Percentiles rank a stretch among this genome's conserved stretches.
phyloP scores from a whole-genome alignment of 2,113 vertebrate genomes.

The Microcebus jonahi region DNA sequence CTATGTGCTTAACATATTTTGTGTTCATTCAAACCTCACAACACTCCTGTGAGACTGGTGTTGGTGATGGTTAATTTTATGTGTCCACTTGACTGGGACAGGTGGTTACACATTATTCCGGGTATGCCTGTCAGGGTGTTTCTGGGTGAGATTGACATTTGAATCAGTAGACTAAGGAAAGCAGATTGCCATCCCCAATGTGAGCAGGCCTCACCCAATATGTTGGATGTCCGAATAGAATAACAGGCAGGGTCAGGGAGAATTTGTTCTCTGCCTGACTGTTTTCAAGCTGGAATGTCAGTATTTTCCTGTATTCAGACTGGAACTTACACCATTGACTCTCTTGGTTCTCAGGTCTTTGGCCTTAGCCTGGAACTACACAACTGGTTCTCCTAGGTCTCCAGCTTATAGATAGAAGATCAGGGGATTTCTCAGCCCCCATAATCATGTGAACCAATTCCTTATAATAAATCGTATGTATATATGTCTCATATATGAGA shows the following conservation, averaged over 20 bases:
- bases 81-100: background rate
- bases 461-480: background rate
- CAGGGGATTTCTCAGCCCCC: background rate
- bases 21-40: background rate
- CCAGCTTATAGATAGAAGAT: background rate
- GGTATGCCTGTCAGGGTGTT: background rate
- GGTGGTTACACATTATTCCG: background rate
- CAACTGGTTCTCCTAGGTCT: background rate
- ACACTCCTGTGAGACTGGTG: background rate
- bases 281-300: background rate
- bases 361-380: background rate
- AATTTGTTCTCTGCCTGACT: background rate
- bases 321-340: no score
- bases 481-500: background rate
- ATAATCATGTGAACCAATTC: background rate
- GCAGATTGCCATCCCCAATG: background rate
- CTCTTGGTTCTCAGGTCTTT: background rate
- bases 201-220: background rate
- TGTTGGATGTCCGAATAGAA: background rate
- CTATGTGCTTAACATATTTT: background rate
- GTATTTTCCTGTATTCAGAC: background rate
- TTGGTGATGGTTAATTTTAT: background rate
- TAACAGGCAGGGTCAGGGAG: background rate
- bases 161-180: background rate
- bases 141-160: background rate